Base-by-base conservation (phyloP, 2,797 vertebrate genomes). In the Apogon talboti region DNA sequence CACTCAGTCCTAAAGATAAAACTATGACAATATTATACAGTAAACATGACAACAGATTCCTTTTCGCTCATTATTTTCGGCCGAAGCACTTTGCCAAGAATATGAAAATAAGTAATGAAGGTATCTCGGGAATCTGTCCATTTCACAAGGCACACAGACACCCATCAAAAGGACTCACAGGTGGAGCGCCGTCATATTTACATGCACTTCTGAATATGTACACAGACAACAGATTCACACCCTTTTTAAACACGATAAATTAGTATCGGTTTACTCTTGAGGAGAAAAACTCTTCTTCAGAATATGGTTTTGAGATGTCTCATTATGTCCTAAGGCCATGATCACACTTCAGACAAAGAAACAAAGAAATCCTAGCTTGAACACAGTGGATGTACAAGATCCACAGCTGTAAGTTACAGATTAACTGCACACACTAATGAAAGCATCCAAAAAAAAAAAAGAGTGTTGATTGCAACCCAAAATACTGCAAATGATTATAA, bases 401-500 rank as follows among this genome's bases (percentile, higher is more conserved):
- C 21, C 21, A 24, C 21, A 24, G 21, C 21, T 24, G 21, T 24
- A 24, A 24, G 21, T 24, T 24, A 24, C 21, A 24, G 21, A 24
- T 24, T 24, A 24, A 24, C 2, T 24, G 21, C 21, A 24, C 21
- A 24, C 21, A 24, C 21, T 24, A 24, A 24, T 24, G 21, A 24
- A 24, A 24, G 37, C 51, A 66, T 45, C n/a, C 38, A 51, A 50
- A 51, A 50, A 38, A 74, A 48, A 55, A 72, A 66, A 10, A 71
- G 70, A 53, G 13, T 43, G 28, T 60, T 43, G 70, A 81, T 48
- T 38, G 28, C 30, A 75, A 68, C 57, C 38, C 40, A 85, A 88
- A 90, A 91, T 68, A 89, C 77, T 81, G 64, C 63, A 81, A 83
- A 64, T 64, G 15, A 75, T 84, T 56, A 66, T 64, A 54, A 73